These are phyloP conservation scores for Oreotrochilus melanogaster DNA, from an alignment of 2,113 vertebrate genomes.

Conservation along the genomic window DNA sequence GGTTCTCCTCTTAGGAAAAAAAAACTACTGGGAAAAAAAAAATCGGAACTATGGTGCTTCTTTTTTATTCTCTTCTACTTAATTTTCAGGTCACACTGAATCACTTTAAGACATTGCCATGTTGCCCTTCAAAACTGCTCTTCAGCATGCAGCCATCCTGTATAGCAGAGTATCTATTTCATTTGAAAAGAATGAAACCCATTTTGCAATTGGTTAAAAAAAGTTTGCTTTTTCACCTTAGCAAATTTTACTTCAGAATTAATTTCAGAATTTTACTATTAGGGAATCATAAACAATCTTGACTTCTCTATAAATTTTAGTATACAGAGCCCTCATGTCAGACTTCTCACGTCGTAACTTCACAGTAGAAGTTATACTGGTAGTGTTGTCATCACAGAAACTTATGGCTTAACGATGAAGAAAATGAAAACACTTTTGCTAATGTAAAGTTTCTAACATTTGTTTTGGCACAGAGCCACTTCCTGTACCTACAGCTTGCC, in stretches of 20 bases:
- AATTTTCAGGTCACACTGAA: neutral
- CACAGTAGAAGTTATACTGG: neutral
- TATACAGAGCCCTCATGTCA: neutral
- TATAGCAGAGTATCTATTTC: neutral
- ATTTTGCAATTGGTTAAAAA: neutral
- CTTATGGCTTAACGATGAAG: neutral
- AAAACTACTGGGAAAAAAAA: neutral
- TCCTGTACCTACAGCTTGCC: neutral
- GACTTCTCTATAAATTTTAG: neutral
- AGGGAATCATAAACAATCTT: neutral
- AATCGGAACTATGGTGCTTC: neutral
- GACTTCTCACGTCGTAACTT: neutral
- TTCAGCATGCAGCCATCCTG: neutral
- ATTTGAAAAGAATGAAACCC: neutral
- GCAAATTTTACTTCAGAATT: neutral
- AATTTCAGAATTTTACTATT: neutral
- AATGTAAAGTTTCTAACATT: rapidly evolving
- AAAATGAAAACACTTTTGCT: neutral
- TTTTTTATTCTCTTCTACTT: neutral
- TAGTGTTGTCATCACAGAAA: neutral
- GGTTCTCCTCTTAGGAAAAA: neutral
- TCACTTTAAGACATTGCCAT: neutral
- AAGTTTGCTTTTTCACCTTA: neutral
- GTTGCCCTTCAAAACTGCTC: neutral
- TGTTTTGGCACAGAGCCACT: neutral